phyloP scores from a whole-genome alignment of 1,140 invertebrate genomes.

The Pseudomyrmex concolor region DNA sequence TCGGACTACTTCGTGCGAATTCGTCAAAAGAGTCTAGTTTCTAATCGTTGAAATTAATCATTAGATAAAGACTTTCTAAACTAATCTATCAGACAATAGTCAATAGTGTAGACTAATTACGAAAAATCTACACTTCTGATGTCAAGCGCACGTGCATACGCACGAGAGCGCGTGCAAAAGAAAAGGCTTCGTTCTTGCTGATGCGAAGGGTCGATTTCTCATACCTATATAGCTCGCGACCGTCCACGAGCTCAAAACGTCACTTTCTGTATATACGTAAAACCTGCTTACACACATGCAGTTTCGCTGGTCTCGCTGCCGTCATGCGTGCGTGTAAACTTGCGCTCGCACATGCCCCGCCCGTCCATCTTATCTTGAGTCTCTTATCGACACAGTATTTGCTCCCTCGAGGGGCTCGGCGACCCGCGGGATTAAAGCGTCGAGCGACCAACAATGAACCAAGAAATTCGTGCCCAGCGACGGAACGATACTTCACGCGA shows the following conservation, averaged over 20 bases:
- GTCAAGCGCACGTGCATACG: not conserved
- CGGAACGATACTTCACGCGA: conserved; percentile 51
- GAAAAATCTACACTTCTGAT: not conserved
- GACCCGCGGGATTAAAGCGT: conserved; percentile 68
- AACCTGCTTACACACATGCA: not conserved
- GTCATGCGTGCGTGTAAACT: conserved; percentile 56
- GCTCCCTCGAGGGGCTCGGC: conserved; percentile 46
- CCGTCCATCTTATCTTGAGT: conserved; percentile 74
- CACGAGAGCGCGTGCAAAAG: not conserved
- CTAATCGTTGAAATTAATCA: not conserved
- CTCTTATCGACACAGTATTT: conserved; percentile 70
- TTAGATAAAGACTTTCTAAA: no score
- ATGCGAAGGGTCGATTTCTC: conserved; percentile 9
- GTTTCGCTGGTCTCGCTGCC: no score
- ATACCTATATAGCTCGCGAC: not conserved
- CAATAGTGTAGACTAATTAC: not conserved
- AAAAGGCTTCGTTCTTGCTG: conserved; percentile 21
- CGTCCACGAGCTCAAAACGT: not conserved
- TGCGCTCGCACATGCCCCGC: conserved; percentile 64
- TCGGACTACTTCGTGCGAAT: conserved; percentile 29
- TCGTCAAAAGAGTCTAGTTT: not conserved
- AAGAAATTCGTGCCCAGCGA: conserved; percentile 56
- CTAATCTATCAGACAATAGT: no score
- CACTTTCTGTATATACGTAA: not conserved
- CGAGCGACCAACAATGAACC: conserved; percentile 70